Percentiles rank a stretch among this genome's conserved stretches.
phyloP scores from a whole-genome alignment of 2,888 invertebrate species.

The Furcula furcula region DNA sequence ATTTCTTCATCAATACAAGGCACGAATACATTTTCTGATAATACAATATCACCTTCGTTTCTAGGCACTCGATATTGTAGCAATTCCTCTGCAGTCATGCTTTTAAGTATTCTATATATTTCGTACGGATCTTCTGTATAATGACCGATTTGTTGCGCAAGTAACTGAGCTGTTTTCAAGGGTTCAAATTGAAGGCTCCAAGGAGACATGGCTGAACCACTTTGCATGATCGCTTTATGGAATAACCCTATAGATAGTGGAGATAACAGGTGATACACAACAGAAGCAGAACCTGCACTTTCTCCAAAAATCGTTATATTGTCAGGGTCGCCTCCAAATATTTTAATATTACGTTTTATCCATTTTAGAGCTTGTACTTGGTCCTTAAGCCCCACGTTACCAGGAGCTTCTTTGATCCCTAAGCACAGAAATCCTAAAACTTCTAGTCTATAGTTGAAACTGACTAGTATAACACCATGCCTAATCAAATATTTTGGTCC shows the following conservation, averaged over 20 bases:
- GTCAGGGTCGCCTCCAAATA: conserved; percentile 66
- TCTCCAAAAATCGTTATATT: conserved; percentile 69
- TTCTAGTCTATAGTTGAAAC: conserved; percentile 68
- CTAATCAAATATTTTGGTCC: conserved; percentile 60
- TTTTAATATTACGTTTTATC: conserved; percentile 57
- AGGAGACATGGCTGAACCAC: conserved; percentile 63
- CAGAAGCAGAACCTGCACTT: conserved; percentile 70
- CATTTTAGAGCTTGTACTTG: conserved; percentile 65
- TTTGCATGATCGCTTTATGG: conserved; percentile 65
- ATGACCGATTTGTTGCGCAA: conserved; percentile 53
- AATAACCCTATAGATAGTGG: conserved; percentile 66
- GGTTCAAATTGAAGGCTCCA: conserved; percentile 70
- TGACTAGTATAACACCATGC: conserved; percentile 62
- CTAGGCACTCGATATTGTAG: conserved; percentile 57
- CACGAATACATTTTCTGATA: conserved; percentile 69
- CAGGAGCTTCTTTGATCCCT: conserved; percentile 65
- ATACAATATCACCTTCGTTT: conserved; percentile 51
- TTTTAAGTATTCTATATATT: conserved; percentile 50
- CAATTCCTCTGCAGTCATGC: conserved; percentile 40
- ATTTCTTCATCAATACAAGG: conserved; percentile 60
- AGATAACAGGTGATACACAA: conserved; percentile 60
- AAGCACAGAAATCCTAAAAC: conserved; percentile 66
- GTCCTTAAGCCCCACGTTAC: conserved; percentile 69
- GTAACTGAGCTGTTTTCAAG: conserved; percentile 45
- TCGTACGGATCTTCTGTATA: conserved; percentile 47